Percentiles rank a stretch among this genome's conserved stretches.
These are phyloP conservation scores for Acronicta alni DNA, from an alignment of 2,888 invertebrate genomes.

Conservation along the genomic window DNA sequence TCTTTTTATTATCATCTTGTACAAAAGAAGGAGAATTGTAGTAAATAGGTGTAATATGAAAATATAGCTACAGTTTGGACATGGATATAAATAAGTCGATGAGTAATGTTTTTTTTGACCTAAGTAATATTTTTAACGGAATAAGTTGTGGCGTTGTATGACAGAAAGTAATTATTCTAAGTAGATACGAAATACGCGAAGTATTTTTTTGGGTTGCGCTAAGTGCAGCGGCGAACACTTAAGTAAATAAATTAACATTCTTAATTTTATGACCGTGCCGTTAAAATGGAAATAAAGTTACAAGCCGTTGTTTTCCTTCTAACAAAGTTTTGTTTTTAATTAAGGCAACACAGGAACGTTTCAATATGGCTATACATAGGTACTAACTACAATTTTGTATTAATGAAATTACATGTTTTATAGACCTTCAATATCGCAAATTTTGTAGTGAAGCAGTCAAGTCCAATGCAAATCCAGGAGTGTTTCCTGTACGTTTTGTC, in stretches of 20 bases:
- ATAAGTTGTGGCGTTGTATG: not conserved
- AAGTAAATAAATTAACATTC: conserved; percentile 50
- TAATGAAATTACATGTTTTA: conserved; percentile 27
- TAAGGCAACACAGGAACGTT: conserved; percentile 25
- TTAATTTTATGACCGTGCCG: conserved; percentile 37
- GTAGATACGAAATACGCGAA: conserved; percentile 29
- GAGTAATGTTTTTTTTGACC: conserved; percentile 9
- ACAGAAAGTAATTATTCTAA: conserved; percentile 26
- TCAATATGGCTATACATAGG: conserved; percentile 34
- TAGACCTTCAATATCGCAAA: conserved; percentile 3
- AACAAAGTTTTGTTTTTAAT: conserved; percentile 45
- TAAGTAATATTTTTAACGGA: conserved; percentile 1
- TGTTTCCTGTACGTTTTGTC: not conserved
- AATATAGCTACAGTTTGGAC: not conserved
- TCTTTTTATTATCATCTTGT: conserved; percentile 14
- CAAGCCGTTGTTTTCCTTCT: conserved; percentile 37
- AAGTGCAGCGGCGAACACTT: conserved; percentile 41
- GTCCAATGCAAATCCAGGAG: too few relatives aligned
- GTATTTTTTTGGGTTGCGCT: conserved; percentile 29
- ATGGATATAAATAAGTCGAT: not conserved
- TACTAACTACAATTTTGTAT: conserved; percentile 6
- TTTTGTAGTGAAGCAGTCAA: conserved; percentile 3
- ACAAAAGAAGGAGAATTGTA: not conserved
- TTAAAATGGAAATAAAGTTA: conserved; percentile 47
- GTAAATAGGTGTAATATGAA: not conserved